Conservation (phyloP, 2,113 vertebrate genomes). For the Malurus melanocephalus region DNA sequence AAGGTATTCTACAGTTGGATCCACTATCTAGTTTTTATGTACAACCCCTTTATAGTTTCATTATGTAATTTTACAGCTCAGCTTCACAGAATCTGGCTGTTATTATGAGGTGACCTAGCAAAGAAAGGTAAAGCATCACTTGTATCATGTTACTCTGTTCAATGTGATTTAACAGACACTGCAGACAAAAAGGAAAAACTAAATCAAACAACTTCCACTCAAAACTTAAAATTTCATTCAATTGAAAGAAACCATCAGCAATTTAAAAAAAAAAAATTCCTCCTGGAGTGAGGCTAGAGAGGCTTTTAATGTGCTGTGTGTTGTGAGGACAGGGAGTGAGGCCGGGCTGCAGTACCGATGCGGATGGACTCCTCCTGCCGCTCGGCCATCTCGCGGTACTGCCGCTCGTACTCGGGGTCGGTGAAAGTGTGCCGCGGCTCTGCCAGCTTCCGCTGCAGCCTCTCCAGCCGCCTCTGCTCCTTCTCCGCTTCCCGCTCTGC, state of each 20-base stretch:
- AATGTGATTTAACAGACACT: background rate
- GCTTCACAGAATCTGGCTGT: background rate
- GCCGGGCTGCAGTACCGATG: constrained; percentile 73
- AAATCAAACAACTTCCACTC: background rate
- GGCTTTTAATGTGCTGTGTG: background rate
- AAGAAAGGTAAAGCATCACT: background rate
- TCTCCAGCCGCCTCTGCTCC: constrained; percentile 87
- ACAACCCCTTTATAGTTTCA: background rate
- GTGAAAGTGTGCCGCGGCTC: constrained; percentile 86
- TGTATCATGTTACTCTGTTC: fast-evolving
- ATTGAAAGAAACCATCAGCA: background rate
- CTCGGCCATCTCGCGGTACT: constrained; percentile 90
- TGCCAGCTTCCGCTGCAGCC: constrained; percentile 84
- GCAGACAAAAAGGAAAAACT: background rate
- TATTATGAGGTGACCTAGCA: background rate
- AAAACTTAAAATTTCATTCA: background rate
- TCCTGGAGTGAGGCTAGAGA: fast-evolving
- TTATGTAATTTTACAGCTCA: background rate
- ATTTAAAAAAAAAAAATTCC: background rate
- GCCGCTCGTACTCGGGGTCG: constrained; percentile 82
- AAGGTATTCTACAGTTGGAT: background rate
- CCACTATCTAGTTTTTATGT: background rate
- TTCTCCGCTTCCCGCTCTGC: constrained; percentile 90
- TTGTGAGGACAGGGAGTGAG: background rate
- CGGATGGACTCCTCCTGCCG: constrained; percentile 90